Percentiles rank a stretch among this genome's conserved stretches.
Conservation (phyloP, 2,113 vertebrate genomes). For the Tautogolabrus adspersus region DNA sequence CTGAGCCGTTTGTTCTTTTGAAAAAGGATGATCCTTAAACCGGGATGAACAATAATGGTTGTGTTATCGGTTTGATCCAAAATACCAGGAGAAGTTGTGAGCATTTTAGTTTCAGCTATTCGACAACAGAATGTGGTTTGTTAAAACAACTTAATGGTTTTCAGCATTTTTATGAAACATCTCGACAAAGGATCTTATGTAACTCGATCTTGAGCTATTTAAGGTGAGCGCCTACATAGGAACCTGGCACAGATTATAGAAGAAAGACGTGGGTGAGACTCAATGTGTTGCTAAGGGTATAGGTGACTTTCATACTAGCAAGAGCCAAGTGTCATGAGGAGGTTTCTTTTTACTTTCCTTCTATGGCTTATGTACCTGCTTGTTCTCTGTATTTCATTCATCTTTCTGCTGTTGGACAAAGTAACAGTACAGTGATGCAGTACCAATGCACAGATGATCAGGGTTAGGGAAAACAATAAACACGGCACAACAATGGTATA, state of each 20-base stretch:
- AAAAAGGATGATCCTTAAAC: too few relatives aligned
- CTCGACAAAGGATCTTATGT: conserved; percentile 34
- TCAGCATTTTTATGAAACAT: not conserved
- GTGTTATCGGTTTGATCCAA: too few relatives aligned
- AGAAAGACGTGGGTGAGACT: conserved; percentile 46
- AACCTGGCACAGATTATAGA: conserved; percentile 34
- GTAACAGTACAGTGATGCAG: not conserved
- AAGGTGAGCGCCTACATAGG: conserved; percentile 54
- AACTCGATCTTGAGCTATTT: conserved; percentile 54
- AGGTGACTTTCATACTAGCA: conserved; percentile 8
- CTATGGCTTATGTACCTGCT: too few relatives aligned
- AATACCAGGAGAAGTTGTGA: not conserved
- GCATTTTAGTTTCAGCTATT: not conserved
- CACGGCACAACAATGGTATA: not conserved
- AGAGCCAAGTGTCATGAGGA: conserved; percentile 4
- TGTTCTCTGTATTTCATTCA: not conserved
- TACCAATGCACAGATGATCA: not conserved
- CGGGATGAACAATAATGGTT: too few relatives aligned
- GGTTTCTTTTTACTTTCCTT: conserved; percentile 2
- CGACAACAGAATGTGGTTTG: not conserved
- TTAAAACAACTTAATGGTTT: not conserved
- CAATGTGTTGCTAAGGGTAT: not conserved
- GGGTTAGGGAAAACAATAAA: not conserved
- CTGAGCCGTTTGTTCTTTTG: too few relatives aligned
- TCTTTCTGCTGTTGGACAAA: not conserved